Conservation (phyloP, 2,113 vertebrate genomes). For the Pipra filicauda region DNA sequence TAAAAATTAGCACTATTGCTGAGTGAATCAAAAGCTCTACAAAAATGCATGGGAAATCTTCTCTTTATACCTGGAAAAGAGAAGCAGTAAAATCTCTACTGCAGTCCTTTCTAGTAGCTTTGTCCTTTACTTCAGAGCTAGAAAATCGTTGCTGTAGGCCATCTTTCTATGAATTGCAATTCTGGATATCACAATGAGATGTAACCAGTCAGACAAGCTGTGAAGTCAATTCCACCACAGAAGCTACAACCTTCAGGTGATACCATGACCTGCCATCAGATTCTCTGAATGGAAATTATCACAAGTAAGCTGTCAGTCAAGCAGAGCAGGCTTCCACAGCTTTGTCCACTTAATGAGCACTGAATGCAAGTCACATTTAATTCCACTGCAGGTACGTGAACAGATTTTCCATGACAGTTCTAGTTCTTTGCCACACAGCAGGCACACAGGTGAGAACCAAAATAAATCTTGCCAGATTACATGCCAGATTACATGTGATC, state of each 20-base stretch:
- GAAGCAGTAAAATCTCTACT: not conserved
- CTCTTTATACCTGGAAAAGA: not conserved
- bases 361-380: not conserved
- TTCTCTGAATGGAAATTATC: not conserved
- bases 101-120: not conserved
- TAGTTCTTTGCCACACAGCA: not conserved
- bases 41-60: not conserved
- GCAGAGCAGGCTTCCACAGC: not conserved
- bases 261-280: not conserved
- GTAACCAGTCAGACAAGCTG: not conserved
- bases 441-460: not conserved
- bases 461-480: not conserved
- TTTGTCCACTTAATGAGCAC: not conserved
- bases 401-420: not conserved
- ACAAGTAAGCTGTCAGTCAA: fast-evolving
- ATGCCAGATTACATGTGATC: not conserved
- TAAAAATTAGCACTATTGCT: not conserved
- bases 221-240: not conserved
- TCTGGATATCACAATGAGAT: not conserved
- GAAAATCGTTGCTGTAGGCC: not conserved
- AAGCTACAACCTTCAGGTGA: not conserved
- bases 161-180: not conserved
- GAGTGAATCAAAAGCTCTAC: not conserved
- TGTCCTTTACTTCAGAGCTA: not conserved
- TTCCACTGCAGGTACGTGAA: not conserved